Conservation (phyloP, 2,888 invertebrate genomes). For the Oxytorus armatus region DNA sequence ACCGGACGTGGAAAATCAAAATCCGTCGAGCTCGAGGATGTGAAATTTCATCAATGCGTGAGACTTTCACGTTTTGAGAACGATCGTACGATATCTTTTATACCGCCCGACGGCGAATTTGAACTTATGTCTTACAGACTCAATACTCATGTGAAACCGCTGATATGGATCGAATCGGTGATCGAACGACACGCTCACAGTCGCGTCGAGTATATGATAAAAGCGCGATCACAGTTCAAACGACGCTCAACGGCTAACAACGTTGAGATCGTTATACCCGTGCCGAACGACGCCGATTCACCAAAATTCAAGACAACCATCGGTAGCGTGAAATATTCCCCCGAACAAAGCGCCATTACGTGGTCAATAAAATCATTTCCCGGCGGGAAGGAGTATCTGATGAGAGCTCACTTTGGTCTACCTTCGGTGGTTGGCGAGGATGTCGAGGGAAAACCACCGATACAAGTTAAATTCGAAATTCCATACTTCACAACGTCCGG, state of each 20-base stretch:
- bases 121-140: slow-evolving; percentile 99
- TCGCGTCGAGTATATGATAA: slow-evolving; percentile 99
- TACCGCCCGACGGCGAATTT: slow-evolving; percentile 99
- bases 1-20: slow-evolving; percentile 99
- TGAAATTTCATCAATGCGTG: slow-evolving; percentile 99
- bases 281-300: slow-evolving; percentile 98
- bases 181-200: slow-evolving; percentile 99
- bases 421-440: slow-evolving; percentile 98
- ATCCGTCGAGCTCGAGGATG: slow-evolving; percentile 98
- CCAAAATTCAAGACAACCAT: slow-evolving; percentile 99
- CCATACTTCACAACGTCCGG: slow-evolving; percentile 99
- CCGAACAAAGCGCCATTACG: slow-evolving; percentile 97
- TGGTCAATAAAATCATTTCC: slow-evolving; percentile 99
- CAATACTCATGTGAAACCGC: slow-evolving; percentile 98
- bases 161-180: slow-evolving; percentile 99
- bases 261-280: slow-evolving; percentile 98
- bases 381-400: slow-evolving; percentile 98
- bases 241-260: slow-evolving; percentile 99
- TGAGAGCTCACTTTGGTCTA: slow-evolving; percentile 98
- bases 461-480: slow-evolving; percentile 99
- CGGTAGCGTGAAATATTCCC: slow-evolving; percentile 98
- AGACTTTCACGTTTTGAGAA: slow-evolving; percentile 98
- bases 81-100: slow-evolving; percentile 98
- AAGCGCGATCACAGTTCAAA: slow-evolving; percentile 99
- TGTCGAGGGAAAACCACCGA: slow-evolving; percentile 97